These are phyloP conservation scores for Apodemus agrarius DNA, from an alignment of 2,797 vertebrate species.

Conservation along the genomic window DNA sequence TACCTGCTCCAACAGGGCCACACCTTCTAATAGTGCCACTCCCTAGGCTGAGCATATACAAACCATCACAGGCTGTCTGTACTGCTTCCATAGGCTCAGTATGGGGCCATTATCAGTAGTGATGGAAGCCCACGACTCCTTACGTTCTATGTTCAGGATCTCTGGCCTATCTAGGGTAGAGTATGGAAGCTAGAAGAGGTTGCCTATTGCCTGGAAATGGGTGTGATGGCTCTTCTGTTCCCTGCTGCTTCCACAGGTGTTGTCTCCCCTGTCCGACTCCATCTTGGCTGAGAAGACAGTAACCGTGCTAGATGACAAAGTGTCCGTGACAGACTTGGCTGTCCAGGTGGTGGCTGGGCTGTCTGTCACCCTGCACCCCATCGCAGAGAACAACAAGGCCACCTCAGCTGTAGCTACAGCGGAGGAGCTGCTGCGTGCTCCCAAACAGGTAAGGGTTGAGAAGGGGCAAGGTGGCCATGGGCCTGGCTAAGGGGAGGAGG, in stretches of 20 bases:
- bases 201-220: rapidly evolving
- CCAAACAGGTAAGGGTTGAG: conserved; percentile 92
- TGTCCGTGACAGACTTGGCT: conserved; percentile 95
- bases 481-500: rapidly evolving
- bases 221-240: neutral
- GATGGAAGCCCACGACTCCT: rapidly evolving
- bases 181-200: rapidly evolving
- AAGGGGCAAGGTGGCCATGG: rapidly evolving
- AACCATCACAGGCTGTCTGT: no score
- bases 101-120: rapidly evolving
- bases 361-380: conserved; percentile 93
- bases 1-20: no score
- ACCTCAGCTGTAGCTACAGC: conserved; percentile 92
- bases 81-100: rapidly evolving
- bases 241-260: conserved; percentile 87
- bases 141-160: rapidly evolving
- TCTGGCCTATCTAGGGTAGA: rapidly evolving
- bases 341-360: conserved; percentile 96
- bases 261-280: conserved; percentile 97
- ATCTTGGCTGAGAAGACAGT: conserved; percentile 98
- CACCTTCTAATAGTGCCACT: no score
- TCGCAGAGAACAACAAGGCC: conserved; percentile 90
- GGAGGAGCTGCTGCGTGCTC: conserved; percentile 93
- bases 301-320: conserved; percentile 95
- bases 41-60: no score